These are phyloP conservation scores for Crypturellus undulatus DNA, from an alignment of 2,113 vertebrate species.

Conservation along the genomic window DNA sequence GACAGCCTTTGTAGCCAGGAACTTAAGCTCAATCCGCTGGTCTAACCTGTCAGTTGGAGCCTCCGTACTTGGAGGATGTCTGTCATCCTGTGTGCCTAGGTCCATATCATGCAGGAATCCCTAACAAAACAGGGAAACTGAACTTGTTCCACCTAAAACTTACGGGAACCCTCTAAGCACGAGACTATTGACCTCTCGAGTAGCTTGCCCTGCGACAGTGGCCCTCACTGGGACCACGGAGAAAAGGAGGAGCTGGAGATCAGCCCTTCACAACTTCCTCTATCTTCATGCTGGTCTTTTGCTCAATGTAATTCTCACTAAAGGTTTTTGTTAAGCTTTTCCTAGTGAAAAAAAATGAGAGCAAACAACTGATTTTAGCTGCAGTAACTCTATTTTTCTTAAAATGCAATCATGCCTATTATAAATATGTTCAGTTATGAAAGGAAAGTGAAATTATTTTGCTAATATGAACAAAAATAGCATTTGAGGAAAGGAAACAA, in stretches of 20 bases:
- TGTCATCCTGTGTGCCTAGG: background rate
- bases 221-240: background rate
- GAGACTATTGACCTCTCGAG: background rate
- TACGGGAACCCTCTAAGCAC: background rate
- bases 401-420: background rate
- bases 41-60: background rate
- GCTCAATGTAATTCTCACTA: background rate
- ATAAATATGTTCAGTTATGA: background rate
- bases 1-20: background rate
- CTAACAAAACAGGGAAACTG: background rate
- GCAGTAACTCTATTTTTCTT: background rate
- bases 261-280: background rate
- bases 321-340: background rate
- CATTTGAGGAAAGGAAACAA: background rate
- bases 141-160: background rate
- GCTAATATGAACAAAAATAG: slow-evolving; percentile 29
- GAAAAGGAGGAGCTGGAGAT: background rate
- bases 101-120: background rate
- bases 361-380: background rate
- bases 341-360: background rate
- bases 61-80: background rate
- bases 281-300: background rate
- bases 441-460: slow-evolving; percentile 33
- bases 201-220: background rate
- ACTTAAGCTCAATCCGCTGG: background rate